These are phyloP conservation scores for Pithys albifrons DNA, from an alignment of 2,113 vertebrate species.

Conservation along the genomic window DNA sequence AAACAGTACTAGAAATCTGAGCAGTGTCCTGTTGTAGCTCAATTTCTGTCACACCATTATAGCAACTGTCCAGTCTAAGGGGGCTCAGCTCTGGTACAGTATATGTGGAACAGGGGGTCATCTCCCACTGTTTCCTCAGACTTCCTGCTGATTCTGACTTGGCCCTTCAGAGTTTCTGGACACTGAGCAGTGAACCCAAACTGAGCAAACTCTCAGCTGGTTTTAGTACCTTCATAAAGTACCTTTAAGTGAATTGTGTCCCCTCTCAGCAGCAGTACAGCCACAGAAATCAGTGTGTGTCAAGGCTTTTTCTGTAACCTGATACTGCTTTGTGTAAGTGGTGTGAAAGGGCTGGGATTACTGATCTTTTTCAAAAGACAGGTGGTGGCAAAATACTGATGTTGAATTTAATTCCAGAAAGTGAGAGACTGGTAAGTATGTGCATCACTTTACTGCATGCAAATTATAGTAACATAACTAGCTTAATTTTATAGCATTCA, in stretches of 20 bases:
- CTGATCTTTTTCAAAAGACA: conserved; percentile 28
- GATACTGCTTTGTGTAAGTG: background rate
- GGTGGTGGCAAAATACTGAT: conserved; percentile 24
- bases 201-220: background rate
- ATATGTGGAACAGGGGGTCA: background rate
- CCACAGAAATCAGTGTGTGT: background rate
- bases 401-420: conserved; percentile 13
- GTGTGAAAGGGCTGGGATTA: background rate
- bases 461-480: conserved; percentile 17
- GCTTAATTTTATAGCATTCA: conserved; percentile 46
- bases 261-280: background rate
- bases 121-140: background rate
- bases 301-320: background rate
- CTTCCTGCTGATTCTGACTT: background rate
- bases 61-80: background rate
- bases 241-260: background rate
- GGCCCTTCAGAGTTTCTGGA: background rate
- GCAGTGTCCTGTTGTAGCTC: background rate
- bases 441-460: conserved; percentile 56
- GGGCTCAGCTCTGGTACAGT: background rate
- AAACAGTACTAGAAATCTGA: background rate
- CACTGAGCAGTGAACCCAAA: background rate
- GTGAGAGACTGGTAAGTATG: conserved; percentile 56
- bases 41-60: background rate
- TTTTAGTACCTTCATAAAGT: background rate